Conservation (phyloP, 1,140 invertebrate genomes). For the Plectus sambesii region DNA sequence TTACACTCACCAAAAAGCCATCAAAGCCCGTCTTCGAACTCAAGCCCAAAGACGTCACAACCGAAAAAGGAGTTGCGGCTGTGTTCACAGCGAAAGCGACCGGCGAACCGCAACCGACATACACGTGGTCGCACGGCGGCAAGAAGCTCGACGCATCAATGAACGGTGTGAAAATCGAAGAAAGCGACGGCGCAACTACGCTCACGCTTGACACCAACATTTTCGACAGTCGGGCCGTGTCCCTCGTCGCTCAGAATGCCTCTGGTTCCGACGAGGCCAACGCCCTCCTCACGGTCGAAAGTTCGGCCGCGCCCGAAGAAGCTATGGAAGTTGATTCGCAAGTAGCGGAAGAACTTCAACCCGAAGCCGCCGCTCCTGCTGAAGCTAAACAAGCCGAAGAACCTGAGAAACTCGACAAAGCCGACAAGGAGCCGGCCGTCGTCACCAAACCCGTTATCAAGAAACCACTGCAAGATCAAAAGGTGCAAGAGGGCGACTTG, state of each 20-base stretch:
- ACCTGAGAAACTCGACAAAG: conserved; percentile 16
- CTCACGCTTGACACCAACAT: conserved; percentile 34
- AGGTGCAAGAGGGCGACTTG: conserved; percentile 25
- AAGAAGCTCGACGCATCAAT: conserved; percentile 22
- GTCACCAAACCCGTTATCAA: conserved; percentile 20
- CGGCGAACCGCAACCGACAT: conserved; percentile 30
- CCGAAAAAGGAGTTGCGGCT: conserved; percentile 32
- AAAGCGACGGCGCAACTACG: conserved; percentile 17
- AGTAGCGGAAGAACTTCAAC: not conserved
- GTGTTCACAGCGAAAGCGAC: conserved; percentile 37
- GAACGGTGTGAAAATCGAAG: conserved; percentile 24
- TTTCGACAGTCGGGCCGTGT: conserved; percentile 21
- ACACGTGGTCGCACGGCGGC: conserved; percentile 33
- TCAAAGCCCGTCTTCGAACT: conserved; percentile 30
- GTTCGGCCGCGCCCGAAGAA: conserved; percentile 15
- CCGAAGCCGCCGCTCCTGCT: conserved; percentile 9
- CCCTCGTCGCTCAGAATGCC: no score
- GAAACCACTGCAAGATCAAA: conserved; percentile 26
- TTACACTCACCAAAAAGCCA: conserved; percentile 28
- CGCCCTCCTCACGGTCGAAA: conserved; percentile 3
- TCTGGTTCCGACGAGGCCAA: no score
- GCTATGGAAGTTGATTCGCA: not conserved
- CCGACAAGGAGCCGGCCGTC: conserved; percentile 11
- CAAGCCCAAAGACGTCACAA: conserved; percentile 24
- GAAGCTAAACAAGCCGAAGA: conserved; percentile 12